Conservation (phyloP, 2,888 invertebrate species). For the Microctonus brassicae region DNA sequence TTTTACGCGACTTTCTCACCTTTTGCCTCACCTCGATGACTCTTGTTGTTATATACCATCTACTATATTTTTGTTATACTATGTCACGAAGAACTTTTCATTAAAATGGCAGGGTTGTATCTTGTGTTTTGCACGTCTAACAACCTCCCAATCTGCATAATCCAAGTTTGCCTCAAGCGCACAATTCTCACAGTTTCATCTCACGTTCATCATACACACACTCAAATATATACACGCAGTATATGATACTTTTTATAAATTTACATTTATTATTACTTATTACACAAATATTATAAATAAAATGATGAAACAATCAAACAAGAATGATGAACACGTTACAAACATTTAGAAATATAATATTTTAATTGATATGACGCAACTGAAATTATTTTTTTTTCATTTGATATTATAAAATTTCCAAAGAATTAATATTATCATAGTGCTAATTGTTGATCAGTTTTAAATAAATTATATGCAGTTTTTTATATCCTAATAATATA, state of each 20-base stretch:
- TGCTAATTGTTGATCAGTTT: too few relatives aligned
- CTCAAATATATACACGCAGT: background rate
- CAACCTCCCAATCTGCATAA: conserved; percentile 57
- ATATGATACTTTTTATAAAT: background rate
- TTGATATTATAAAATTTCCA: too few relatives aligned
- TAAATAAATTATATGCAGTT: too few relatives aligned
- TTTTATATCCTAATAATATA: too few relatives aligned
- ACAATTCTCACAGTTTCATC: conserved; percentile 25
- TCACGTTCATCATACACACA: conserved; percentile 13
- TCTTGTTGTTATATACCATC: conserved; percentile 18
- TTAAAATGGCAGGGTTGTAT: conserved; percentile 45
- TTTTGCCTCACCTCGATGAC: conserved; percentile 17
- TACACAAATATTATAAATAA: too few relatives aligned
- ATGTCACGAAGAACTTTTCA: conserved; percentile 42
- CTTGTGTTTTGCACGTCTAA: conserved; percentile 50
- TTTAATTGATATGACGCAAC: too few relatives aligned
- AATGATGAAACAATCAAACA: too few relatives aligned
- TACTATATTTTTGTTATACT: conserved; percentile 1
- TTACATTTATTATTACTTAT: background rate
- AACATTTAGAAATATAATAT: too few relatives aligned
- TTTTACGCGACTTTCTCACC: background rate
- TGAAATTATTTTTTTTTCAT: too few relatives aligned
- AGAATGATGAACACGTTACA: too few relatives aligned
- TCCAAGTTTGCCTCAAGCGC: conserved; percentile 51
- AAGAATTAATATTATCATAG: too few relatives aligned